Percentiles rank a stretch among this genome's conserved stretches.
phyloP scores from a whole-genome alignment of 2,888 invertebrate genomes.

The Cabera pusaria region DNA sequence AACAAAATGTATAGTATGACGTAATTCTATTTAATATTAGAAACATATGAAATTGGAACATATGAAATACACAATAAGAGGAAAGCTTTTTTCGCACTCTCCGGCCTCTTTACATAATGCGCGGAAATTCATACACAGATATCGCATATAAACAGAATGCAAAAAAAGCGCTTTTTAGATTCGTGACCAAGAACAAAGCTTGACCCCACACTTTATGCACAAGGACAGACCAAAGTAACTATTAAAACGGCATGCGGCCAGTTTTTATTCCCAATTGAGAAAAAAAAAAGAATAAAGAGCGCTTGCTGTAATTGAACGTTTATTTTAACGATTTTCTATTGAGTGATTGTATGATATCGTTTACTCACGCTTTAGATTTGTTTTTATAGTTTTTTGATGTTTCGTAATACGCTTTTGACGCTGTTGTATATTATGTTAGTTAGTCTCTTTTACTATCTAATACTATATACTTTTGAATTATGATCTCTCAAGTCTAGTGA shows the following conservation, averaged over 20 bases:
- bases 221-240: slow-evolving; percentile 40
- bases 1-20: no score
- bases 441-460: no score
- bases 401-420: background rate
- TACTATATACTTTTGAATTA: no score
- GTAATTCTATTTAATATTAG: no score
- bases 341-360: slow-evolving; percentile 4
- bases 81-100: no score
- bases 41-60: no score
- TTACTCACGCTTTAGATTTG: slow-evolving; percentile 3
- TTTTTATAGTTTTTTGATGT: background rate
- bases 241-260: slow-evolving; percentile 36
- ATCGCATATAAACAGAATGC: slow-evolving; percentile 23
- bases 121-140: background rate
- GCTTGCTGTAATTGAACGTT: background rate
- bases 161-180: slow-evolving; percentile 22
- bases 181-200: slow-evolving; percentile 22
- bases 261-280: slow-evolving; percentile 20
- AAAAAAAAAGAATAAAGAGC: slow-evolving; percentile 8
- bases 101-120: no score
- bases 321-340: slow-evolving; percentile 6
- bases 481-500: no score
- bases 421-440: no score
- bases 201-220: slow-evolving; percentile 27
- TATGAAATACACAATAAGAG: no score